phyloP scores from a whole-genome alignment of 1,140 invertebrate genomes.

The Pogonomyrmex barbatus region DNA sequence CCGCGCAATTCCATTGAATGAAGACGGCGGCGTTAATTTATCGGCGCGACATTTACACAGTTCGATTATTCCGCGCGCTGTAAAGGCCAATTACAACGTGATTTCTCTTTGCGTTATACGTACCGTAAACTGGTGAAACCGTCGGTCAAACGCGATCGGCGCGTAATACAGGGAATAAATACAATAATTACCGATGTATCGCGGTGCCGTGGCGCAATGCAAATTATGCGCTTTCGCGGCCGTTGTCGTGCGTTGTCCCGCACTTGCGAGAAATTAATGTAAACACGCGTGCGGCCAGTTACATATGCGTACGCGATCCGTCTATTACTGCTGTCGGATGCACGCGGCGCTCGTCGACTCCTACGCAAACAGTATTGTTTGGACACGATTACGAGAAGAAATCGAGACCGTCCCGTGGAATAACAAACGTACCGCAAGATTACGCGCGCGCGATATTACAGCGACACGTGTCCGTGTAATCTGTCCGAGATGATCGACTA shows the following conservation, averaged over 20 bases:
- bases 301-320: constrained; percentile 23
- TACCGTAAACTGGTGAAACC: constrained; percentile 48
- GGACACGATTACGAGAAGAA: constrained; percentile 54
- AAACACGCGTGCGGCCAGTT: constrained; percentile 61
- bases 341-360: constrained; percentile 50
- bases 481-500: constrained; percentile 8
- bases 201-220: constrained; percentile 57
- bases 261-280: constrained; percentile 70
- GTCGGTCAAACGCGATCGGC: constrained; percentile 38
- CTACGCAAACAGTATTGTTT: constrained; percentile 58
- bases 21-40: constrained; percentile 64
- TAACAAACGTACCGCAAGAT: constrained; percentile 58
- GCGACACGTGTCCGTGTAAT: constrained; percentile 52
- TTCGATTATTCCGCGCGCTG: constrained; percentile 69
- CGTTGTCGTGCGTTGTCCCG: background rate
- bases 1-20: constrained; percentile 23
- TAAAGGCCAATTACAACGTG: constrained; percentile 71
- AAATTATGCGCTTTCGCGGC: constrained; percentile 69
- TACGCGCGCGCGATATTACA: constrained; percentile 40
- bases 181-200: constrained; percentile 67
- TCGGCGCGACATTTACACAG: constrained; percentile 63
- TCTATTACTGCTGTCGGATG: constrained; percentile 52
- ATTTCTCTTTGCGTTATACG: constrained; percentile 41
- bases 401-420: constrained; percentile 50
- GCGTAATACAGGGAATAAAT: constrained; percentile 66